Percentiles rank a stretch among this genome's conserved stretches.
Conservation (phyloP, 2,113 vertebrate species). For the Sciurus niger region DNA sequence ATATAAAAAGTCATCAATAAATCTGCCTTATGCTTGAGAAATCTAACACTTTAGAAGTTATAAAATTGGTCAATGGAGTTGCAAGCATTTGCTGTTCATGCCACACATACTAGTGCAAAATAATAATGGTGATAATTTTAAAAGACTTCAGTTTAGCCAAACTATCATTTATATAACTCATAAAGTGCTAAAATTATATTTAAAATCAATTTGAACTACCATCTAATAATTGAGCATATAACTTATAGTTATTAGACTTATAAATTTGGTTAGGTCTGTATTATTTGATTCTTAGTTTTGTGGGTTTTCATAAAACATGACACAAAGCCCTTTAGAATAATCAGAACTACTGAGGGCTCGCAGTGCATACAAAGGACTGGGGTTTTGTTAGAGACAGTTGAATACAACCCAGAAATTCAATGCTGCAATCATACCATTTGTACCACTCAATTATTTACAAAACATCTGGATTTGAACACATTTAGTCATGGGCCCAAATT, state of each 20-base stretch:
- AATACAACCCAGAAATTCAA: not conserved
- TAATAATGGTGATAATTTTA: constrained; percentile 49
- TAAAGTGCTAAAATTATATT: constrained; percentile 47
- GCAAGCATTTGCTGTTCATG: constrained; percentile 65
- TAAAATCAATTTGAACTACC: constrained; percentile 55
- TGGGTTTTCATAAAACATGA: constrained; percentile 50
- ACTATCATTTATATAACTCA: constrained; percentile 68
- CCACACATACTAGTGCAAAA: constrained; percentile 11
- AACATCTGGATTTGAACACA: constrained; percentile 6
- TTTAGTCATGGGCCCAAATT: not conserved
- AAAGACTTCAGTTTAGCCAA: constrained; percentile 37
- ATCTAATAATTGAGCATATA: constrained; percentile 53
- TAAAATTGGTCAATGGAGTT: constrained; percentile 59
- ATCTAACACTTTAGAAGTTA: constrained; percentile 35
- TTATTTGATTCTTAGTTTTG: constrained; percentile 42
- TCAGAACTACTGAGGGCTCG: not conserved
- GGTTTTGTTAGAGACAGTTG: not conserved
- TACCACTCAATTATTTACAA: constrained; percentile 50
- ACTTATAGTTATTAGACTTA: constrained; percentile 56
- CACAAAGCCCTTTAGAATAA: not conserved
- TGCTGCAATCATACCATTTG: not conserved
- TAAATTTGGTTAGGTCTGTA: constrained; percentile 2
- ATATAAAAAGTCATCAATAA: constrained; percentile 73
- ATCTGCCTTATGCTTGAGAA: constrained; percentile 68
- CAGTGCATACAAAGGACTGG: not conserved